These are phyloP conservation scores for Thermophis baileyi DNA, from an alignment of 2,113 vertebrate genomes.

Conservation along the genomic window DNA sequence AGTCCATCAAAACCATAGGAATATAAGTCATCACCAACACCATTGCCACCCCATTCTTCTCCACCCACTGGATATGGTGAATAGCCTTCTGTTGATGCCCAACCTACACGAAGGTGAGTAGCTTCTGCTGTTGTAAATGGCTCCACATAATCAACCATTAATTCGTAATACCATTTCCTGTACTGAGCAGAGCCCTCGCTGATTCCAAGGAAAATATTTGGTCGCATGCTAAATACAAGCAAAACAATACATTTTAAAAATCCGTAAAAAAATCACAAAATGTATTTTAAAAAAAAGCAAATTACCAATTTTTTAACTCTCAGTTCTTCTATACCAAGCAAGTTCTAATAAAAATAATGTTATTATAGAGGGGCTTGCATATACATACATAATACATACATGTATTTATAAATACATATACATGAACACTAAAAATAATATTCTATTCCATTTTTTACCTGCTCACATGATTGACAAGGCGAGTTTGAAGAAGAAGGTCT, in stretches of 20 bases:
- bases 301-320: background rate
- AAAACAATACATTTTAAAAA: background rate
- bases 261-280: background rate
- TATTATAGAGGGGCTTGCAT: background rate
- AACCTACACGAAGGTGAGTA: constrained; percentile 91
- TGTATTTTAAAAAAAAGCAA: background rate
- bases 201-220: constrained; percentile 93
- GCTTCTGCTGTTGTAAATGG: constrained; percentile 90
- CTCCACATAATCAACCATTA: constrained; percentile 88
- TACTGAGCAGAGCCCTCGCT: constrained; percentile 95
- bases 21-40: constrained; percentile 91
- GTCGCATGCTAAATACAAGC: constrained; percentile 80
- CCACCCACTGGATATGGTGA: constrained; percentile 89
- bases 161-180: constrained; percentile 94
- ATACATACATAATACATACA: no score
- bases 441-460: constrained; percentile 72
- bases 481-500: constrained; percentile 89
- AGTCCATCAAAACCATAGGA: constrained; percentile 94
- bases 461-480: constrained; percentile 91
- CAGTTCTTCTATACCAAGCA: background rate
- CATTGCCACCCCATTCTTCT: constrained; percentile 92
- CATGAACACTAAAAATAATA: background rate
- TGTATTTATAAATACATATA: background rate
- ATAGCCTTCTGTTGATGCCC: constrained; percentile 91
- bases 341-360: background rate